Conservation (phyloP, 2,888 invertebrate genomes). For the Hypomecis punctinalis region DNA sequence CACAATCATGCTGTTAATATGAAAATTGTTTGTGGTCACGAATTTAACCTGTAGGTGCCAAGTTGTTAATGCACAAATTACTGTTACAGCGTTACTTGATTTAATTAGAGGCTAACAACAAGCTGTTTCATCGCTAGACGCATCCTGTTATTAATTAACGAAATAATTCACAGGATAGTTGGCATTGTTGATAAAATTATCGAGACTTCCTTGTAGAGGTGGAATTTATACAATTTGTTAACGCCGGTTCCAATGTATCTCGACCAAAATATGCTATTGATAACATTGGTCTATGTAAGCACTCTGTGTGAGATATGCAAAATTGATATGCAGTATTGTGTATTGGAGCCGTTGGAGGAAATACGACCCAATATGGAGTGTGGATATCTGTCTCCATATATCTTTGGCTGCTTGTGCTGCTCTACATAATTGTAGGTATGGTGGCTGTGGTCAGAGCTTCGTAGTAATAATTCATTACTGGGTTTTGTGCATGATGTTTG, state of each 20-base stretch:
- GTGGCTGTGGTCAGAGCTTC: conserved; percentile 8
- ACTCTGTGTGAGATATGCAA: conserved; percentile 47
- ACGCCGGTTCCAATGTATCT: conserved; percentile 38
- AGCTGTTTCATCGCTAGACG: conserved; percentile 1
- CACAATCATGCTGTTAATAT: conserved; percentile 63
- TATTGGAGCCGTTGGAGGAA: conserved; percentile 45
- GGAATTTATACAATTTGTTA: conserved; percentile 38
- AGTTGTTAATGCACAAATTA: conserved; percentile 58
- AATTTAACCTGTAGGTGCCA: conserved; percentile 68
- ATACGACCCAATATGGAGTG: conserved; percentile 49
- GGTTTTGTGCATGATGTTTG: conserved; percentile 1
- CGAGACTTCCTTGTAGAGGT: conserved; percentile 23
- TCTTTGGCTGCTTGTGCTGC: conserved; percentile 41
- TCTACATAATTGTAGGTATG: conserved; percentile 37
- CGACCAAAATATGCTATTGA: conserved; percentile 45
- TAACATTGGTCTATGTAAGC: conserved; percentile 46
- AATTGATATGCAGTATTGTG: conserved; percentile 48
- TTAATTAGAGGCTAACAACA: conserved; percentile 21
- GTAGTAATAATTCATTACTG: conserved; percentile 16
- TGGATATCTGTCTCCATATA: conserved; percentile 48
- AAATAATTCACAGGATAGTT: conserved; percentile 13
- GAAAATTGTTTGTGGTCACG: conserved; percentile 67
- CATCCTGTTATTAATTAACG: conserved; percentile 23
- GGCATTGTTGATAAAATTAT: conserved; percentile 18
- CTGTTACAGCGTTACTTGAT: conserved; percentile 25